A percentile compares a stretch with the other conserved stretches of the same genome.
Conservation (phyloP, 2,113 vertebrate species). For the Heterochromis multidens region DNA sequence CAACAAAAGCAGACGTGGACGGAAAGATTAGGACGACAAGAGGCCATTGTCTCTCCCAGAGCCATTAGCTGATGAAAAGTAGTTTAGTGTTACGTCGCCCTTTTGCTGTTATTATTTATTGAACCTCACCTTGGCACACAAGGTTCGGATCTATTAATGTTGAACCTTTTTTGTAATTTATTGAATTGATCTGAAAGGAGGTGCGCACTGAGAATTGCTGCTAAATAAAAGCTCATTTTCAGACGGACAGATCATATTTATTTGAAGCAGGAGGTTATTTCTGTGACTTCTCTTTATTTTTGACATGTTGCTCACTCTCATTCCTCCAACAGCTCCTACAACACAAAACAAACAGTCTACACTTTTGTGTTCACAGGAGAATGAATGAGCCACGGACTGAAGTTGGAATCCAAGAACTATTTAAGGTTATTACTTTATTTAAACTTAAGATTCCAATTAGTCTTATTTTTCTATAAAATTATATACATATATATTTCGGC, state of each 20-base stretch:
- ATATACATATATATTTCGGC: neutral
- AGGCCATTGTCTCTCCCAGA: neutral
- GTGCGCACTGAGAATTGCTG: accelerated
- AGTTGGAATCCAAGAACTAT: neutral
- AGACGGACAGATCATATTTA: neutral
- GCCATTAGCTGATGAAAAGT: slow-evolving; percentile 50
- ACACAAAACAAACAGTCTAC: neutral
- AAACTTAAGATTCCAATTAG: neutral
- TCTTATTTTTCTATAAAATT: neutral
- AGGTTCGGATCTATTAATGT: neutral
- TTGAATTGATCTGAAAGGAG: neutral
- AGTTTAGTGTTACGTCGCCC: neutral
- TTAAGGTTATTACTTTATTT: neutral
- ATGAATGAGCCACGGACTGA: neutral
- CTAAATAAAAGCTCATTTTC: neutral
- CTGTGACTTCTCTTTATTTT: neutral
- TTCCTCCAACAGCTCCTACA: neutral
- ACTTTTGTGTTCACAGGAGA: neutral
- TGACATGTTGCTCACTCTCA: neutral
- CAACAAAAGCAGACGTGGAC: slow-evolving; percentile 1
- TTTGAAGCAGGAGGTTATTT: neutral
- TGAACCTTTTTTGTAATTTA: neutral
- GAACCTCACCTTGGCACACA: slow-evolving; percentile 9
- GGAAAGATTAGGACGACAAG: neutral
- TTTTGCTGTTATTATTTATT: neutral